Percentiles rank a stretch among this genome's conserved stretches.
Evolutionary conservation across 1,140 invertebrate species (phyloP).

Genomic region (Matsumurasca onukii): DNA sequence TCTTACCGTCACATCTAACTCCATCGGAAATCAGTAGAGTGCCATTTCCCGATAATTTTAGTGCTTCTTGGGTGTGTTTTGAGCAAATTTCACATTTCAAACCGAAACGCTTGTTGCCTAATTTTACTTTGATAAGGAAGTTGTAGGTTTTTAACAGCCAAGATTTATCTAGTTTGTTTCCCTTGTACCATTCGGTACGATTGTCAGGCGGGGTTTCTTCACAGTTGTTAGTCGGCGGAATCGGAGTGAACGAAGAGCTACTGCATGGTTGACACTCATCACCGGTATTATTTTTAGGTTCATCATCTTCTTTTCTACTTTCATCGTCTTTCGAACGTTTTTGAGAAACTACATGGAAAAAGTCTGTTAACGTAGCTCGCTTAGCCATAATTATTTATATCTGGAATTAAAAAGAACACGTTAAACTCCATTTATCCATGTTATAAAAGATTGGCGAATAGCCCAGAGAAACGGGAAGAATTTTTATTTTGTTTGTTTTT

Average conservation of each 20-base stretch:
- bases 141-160: conserved; percentile 19
- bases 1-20: conserved; percentile 7
- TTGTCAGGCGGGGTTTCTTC: background rate
- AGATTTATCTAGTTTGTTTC: conserved; percentile 1
- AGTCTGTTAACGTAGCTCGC: background rate
- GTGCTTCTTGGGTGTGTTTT: conserved; percentile 19
- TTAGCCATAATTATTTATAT: too few relatives aligned
- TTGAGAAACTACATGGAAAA: background rate
- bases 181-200: conserved; percentile 15
- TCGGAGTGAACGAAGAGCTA: background rate
- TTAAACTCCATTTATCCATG: too few relatives aligned
- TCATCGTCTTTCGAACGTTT: background rate
- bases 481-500: too few relatives aligned
- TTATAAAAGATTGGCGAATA: too few relatives aligned
- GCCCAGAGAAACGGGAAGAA: too few relatives aligned
- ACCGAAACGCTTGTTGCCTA: background rate
- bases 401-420: too few relatives aligned
- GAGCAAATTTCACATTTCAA: conserved; percentile 3
- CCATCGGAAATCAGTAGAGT: conserved; percentile 17
- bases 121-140: conserved; percentile 22
- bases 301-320: background rate
- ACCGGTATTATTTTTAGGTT: background rate
- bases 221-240: background rate
- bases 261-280: background rate
- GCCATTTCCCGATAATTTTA: conserved; percentile 23